Evolutionary conservation across 2,113 vertebrate genomes (phyloP).

Genomic region (Protobothrops mucrosquamatus): DNA sequence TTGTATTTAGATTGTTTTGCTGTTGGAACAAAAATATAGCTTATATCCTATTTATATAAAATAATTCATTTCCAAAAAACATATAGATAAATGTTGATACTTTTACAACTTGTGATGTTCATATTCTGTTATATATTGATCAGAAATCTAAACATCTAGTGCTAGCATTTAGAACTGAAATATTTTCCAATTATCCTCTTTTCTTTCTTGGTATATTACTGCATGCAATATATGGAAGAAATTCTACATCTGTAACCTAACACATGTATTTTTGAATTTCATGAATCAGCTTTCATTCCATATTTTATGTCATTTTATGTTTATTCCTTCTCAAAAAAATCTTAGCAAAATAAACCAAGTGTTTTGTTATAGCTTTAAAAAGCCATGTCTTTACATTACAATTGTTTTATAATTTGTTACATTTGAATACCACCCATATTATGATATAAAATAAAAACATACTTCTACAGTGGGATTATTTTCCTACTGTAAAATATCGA

Average conservation of each 20-base stretch:
- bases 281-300: background rate
- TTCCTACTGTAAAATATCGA: slow-evolving; percentile 18
- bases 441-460: background rate
- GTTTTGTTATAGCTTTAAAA: background rate
- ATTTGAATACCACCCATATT: background rate
- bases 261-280: background rate
- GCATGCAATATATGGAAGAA: background rate
- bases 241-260: background rate
- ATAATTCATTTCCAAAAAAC: background rate
- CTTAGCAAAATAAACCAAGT: background rate
- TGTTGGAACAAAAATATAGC: background rate
- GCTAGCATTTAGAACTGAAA: background rate
- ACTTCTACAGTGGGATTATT: background rate
- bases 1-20: background rate
- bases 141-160: background rate
- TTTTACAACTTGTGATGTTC: background rate
- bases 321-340: slow-evolving; percentile 33
- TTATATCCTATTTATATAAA: background rate
- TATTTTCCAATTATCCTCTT: background rate
- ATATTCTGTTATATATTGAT: background rate
- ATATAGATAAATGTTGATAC: background rate
- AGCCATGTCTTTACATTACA: background rate
- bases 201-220: background rate
- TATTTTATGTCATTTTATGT: background rate
- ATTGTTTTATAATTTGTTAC: background rate